Base-by-base conservation (phyloP, 2,797 vertebrate genomes). In the Parotocinclus haroldoi region DNA sequence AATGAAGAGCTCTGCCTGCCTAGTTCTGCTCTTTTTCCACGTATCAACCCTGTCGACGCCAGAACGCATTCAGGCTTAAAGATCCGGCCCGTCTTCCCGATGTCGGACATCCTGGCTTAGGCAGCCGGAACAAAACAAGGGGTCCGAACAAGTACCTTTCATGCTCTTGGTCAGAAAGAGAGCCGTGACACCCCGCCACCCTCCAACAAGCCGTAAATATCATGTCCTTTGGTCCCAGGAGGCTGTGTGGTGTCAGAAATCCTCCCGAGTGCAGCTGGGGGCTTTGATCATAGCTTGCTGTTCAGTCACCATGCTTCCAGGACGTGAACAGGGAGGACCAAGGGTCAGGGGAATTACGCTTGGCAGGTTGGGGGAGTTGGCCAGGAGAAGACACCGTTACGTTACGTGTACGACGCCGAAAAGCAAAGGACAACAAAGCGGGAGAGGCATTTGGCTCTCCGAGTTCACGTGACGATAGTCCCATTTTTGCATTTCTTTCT, bases 191-290 rank as follows among this genome's bases (percentile, higher is more conserved):
- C 59, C 63, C 58, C 42, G 36, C 45, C 36, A 57, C 27, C 44
- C 63, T 62, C 57, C 48, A 48, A 45, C 58, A 67, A 58, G 63
- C 37, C 18, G 64, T 75, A 71, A 64, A 60, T 64, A 56, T 71
- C 36, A 36, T 42, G 5, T 16, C 17, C 19, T 0, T 10, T 18
- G 48, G 10, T 9, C 36, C 17, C 46, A 19, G 5, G 9, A 39
- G 17, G 14, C 44, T 7, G 19, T 51, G 51, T 63, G 57, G n/a
- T 12, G 39, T 16, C 46, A 37, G 50, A 48, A 46, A 50, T 68
- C 42, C 19, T 45, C 2, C 0, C 5, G 57, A 19, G 57, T 51
- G 39, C 10, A 17, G 14, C 5, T 17, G 48, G 8, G n/a, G 36
- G 52, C 65, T 68, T 68, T 59, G 39, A 53, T 44, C 65, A 16